A percentile compares a stretch with the other conserved stretches of the same genome.
Conservation (phyloP, 1,140 invertebrate species). For the Papilio dardanus region DNA sequence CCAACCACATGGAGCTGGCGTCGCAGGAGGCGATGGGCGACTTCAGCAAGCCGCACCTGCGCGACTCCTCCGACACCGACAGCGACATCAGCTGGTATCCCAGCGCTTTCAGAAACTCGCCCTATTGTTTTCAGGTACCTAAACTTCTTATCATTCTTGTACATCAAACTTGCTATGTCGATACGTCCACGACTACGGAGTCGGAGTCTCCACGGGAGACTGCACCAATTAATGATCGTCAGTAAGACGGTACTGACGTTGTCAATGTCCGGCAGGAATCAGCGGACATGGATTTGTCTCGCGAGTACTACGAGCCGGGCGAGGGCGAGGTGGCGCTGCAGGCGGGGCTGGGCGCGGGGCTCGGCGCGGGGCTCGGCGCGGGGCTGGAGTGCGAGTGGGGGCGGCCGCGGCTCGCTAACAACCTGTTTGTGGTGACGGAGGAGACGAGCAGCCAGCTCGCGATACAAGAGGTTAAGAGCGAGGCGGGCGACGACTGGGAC, state of each 20-base stretch:
- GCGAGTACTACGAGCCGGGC: slow-evolving; percentile 14
- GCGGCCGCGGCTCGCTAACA: slow-evolving; percentile 6
- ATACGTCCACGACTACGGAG: no score
- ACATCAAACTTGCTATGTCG: no score
- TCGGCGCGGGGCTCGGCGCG: background rate
- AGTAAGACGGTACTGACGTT: no score
- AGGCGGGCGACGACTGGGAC: slow-evolving; percentile 47
- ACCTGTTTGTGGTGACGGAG: slow-evolving; percentile 52
- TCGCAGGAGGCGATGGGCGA: slow-evolving; percentile 71
- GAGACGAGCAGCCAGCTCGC: slow-evolving; percentile 67
- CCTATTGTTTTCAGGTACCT: slow-evolving; percentile 46
- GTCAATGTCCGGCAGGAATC: background rate
- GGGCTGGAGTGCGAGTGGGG: background rate
- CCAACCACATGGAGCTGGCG: slow-evolving; percentile 52
- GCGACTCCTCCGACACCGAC: slow-evolving; percentile 59
- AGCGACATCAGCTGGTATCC: slow-evolving; percentile 63
- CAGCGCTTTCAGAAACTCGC: slow-evolving; percentile 47
- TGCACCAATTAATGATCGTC: no score
- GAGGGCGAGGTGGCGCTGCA: background rate
- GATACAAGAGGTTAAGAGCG: slow-evolving; percentile 58
- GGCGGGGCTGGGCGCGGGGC: background rate
- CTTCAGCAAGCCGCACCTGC: slow-evolving; percentile 54
- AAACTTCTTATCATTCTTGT: background rate
- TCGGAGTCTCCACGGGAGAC: no score
- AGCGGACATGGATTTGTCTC: slow-evolving; percentile 18